These are phyloP conservation scores for Vespertilio murinus DNA, from an alignment of 2,797 vertebrate genomes.

Conservation along the genomic window DNA sequence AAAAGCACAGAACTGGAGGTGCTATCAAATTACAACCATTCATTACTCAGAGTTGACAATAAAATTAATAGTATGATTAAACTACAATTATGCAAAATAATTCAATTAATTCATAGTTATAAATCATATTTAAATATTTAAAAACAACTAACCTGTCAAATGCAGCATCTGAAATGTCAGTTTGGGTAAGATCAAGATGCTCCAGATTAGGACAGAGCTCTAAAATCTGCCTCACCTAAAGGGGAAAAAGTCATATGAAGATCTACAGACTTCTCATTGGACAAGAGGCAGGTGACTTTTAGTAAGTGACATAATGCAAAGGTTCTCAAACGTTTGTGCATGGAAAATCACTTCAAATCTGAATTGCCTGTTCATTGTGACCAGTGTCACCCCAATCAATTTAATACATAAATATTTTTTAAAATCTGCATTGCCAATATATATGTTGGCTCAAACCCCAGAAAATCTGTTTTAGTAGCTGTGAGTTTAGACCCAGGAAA, in stretches of 20 bases:
- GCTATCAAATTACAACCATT: neutral
- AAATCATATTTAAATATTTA: slow-evolving; percentile 36
- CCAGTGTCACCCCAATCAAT: no score
- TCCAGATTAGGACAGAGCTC: slow-evolving; percentile 94
- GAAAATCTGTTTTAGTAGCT: neutral
- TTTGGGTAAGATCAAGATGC: slow-evolving; percentile 96
- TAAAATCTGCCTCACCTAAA: slow-evolving; percentile 95
- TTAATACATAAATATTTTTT: no score
- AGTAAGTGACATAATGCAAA: neutral
- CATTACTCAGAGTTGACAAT: neutral
- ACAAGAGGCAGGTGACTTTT: neutral
- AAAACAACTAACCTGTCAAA: slow-evolving; percentile 92
- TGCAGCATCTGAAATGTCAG: slow-evolving; percentile 93
- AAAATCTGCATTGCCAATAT: neutral
- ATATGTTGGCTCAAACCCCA: neutral
- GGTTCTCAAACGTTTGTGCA: neutral
- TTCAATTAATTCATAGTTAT: neutral
- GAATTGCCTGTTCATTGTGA: neutral
- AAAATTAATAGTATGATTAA: neutral
- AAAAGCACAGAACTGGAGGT: neutral
- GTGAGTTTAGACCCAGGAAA: neutral
- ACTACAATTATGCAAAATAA: neutral
- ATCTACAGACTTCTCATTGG: neutral
- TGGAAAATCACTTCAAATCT: neutral
- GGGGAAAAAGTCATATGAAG: slow-evolving; percentile 44